Percentiles rank a stretch among this genome's conserved stretches.
Conservation (phyloP, 2,797 vertebrate species). For the Masticophis lateralis region DNA sequence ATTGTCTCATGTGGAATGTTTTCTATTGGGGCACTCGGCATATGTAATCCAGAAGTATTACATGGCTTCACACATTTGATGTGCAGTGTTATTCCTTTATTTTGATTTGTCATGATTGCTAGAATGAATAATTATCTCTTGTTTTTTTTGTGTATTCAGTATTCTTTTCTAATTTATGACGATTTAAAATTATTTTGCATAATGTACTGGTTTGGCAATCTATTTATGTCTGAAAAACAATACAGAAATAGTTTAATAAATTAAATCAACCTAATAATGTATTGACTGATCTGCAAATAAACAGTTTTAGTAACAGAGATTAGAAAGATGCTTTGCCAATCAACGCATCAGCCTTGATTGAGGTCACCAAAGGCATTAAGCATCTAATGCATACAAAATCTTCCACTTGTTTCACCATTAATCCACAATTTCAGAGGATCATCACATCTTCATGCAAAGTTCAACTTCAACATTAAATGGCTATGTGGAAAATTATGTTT, state of each 20-base stretch:
- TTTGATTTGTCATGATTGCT: background rate
- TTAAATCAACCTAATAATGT: background rate
- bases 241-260: background rate
- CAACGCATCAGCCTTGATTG: too few species aligned
- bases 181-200: background rate
- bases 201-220: background rate
- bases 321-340: background rate
- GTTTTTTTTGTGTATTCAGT: background rate
- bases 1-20: background rate
- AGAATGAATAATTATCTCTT: background rate
- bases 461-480: background rate
- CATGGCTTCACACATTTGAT: background rate
- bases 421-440: background rate
- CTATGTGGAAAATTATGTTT: background rate
- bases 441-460: background rate
- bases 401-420: background rate
- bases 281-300: background rate
- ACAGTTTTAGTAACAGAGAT: background rate
- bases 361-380: background rate
- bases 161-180: background rate
- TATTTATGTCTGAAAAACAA: background rate
- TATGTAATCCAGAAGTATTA: background rate
- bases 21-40: background rate
- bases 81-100: background rate
- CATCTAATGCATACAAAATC: background rate